Percentiles rank a stretch among this genome's conserved stretches.
These are phyloP conservation scores for Andrena haemorrhoa DNA, from an alignment of 2,888 invertebrate genomes.

Conservation along the genomic window DNA sequence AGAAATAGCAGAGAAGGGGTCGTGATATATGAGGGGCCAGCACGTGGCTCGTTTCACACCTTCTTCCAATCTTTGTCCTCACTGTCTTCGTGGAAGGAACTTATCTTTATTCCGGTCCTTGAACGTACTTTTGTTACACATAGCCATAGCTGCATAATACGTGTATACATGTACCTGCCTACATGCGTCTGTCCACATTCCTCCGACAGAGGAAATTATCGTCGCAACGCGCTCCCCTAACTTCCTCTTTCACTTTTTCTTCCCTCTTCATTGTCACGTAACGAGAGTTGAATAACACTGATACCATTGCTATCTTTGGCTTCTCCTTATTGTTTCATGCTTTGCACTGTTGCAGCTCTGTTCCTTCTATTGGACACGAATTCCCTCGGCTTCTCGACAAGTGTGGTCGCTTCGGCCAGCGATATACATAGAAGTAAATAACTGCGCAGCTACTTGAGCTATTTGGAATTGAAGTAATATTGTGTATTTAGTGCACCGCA, in stretches of 20 bases:
- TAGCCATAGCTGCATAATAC: slow-evolving; percentile 47
- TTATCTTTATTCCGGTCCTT: slow-evolving; percentile 75
- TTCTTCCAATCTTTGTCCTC: slow-evolving; percentile 78
- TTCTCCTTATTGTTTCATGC: background rate
- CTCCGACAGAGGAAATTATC: slow-evolving; percentile 43
- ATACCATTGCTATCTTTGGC: slow-evolving; percentile 7
- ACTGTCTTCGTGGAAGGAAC: slow-evolving; percentile 76
- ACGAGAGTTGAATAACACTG: slow-evolving; percentile 33
- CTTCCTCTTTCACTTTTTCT: slow-evolving; percentile 29
- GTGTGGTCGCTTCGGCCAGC: too few relatives aligned
- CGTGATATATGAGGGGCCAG: slow-evolving; percentile 78
- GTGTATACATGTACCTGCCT: background rate
- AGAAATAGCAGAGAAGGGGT: slow-evolving; percentile 63
- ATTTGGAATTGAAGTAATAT: too few relatives aligned
- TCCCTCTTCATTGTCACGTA: slow-evolving; percentile 12
- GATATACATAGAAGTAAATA: too few relatives aligned
- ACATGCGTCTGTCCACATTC: slow-evolving; percentile 26
- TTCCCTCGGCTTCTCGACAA: too few relatives aligned
- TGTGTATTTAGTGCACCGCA: too few relatives aligned
- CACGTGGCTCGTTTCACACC: slow-evolving; percentile 83
- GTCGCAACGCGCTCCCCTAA: slow-evolving; percentile 11
- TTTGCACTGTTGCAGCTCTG: background rate
- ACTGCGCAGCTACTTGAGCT: too few relatives aligned
- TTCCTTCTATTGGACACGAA: too few relatives aligned
- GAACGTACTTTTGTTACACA: slow-evolving; percentile 62